Evolutionary conservation across 1,140 invertebrate genomes (phyloP).

Genomic region (Trichoplusia ni): DNA sequence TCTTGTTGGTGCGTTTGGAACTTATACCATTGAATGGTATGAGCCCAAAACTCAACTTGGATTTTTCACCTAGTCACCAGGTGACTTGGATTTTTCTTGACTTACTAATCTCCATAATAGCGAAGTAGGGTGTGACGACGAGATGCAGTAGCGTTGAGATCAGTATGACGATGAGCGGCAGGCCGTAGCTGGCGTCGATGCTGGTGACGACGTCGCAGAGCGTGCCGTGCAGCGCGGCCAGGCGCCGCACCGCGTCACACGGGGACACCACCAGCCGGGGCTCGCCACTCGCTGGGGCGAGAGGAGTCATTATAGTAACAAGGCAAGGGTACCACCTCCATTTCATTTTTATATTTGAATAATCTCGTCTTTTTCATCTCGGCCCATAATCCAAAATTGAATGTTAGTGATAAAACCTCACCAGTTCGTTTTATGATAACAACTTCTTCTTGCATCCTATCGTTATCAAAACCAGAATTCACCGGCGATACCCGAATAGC

Average conservation of each 20-base stretch:
- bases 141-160: constrained; percentile 86
- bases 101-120: constrained; percentile 84
- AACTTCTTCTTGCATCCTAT: too few relatives aligned
- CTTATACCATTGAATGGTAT: too few relatives aligned
- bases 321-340: background rate
- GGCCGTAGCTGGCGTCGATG: constrained; percentile 80
- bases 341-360: background rate
- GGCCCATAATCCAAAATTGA: background rate
- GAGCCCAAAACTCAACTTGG: too few relatives aligned
- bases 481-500: constrained; percentile 57
- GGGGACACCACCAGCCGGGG: constrained; percentile 61
- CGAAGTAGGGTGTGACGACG: constrained; percentile 87
- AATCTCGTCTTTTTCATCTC: background rate
- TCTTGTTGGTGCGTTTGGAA: too few relatives aligned
- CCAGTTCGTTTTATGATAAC: constrained; percentile 8
- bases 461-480: constrained; percentile 48
- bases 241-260: constrained; percentile 64
- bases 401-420: background rate
- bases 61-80: too few relatives aligned
- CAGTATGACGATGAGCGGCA: constrained; percentile 83
- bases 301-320: background rate
- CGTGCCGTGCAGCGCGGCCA: constrained; percentile 67
- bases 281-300: constrained; percentile 53
- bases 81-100: constrained; percentile 29
- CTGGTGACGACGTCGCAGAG: constrained; percentile 69